These are phyloP conservation scores for Sarcophaga rosellei DNA, from an alignment of 2,888 invertebrate genomes.

Conservation along the genomic window DNA sequence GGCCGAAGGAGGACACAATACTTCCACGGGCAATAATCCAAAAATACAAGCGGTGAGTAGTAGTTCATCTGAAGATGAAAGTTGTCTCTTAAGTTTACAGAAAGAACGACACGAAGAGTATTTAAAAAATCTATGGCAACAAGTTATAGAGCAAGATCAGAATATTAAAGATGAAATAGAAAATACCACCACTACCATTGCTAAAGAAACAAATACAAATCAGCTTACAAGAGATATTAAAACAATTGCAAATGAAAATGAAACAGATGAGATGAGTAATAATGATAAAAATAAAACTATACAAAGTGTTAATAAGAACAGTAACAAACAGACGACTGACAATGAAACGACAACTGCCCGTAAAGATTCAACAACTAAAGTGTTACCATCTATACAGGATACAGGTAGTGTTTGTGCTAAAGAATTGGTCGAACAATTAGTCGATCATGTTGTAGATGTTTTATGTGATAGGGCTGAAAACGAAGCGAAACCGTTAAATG, in stretches of 20 bases:
- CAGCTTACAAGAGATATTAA: constrained; percentile 8
- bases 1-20: constrained; percentile 44
- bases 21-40: constrained; percentile 34
- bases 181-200: background rate
- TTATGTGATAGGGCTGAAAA: constrained; percentile 40
- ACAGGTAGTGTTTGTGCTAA: constrained; percentile 44
- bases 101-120: constrained; percentile 70
- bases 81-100: constrained; percentile 69
- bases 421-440: constrained; percentile 60
- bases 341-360: constrained; percentile 17
- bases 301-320: constrained; percentile 35
- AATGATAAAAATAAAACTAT: constrained; percentile 17
- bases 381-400: constrained; percentile 36
- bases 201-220: constrained; percentile 3
- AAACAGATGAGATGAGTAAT: constrained; percentile 1
- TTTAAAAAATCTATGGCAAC: constrained; percentile 76
- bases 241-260: background rate
- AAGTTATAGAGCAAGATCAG: constrained; percentile 75
- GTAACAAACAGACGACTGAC: constrained; percentile 31
- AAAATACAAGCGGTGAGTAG: constrained; percentile 77
- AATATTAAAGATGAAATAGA: constrained; percentile 45
- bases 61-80: constrained; percentile 76
- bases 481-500: background rate
- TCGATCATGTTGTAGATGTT: constrained; percentile 60
- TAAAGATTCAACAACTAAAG: constrained; percentile 22